Conservation (phyloP, 2,888 invertebrate species). For the Cacoxenus indagator region DNA sequence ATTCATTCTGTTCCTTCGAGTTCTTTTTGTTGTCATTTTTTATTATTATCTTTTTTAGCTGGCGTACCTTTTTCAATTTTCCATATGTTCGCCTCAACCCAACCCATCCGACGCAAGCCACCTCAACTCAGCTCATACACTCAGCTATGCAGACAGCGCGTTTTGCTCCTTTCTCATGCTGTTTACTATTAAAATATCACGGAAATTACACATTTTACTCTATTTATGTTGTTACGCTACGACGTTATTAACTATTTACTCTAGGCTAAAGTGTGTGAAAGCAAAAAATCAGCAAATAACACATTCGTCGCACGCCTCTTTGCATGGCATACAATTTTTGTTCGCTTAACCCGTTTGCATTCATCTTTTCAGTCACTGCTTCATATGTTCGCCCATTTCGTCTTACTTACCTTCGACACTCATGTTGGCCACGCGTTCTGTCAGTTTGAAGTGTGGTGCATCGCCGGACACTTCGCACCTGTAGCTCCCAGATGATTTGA, state of each 20-base stretch:
- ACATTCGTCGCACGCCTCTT: slow-evolving; percentile 11
- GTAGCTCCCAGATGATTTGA: slow-evolving; percentile 72
- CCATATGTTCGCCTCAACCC: background rate
- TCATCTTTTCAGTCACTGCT: background rate
- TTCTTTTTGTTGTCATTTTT: slow-evolving; percentile 15
- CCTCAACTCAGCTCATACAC: slow-evolving; percentile 21
- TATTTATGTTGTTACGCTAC: slow-evolving; percentile 50
- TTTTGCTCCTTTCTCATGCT: slow-evolving; percentile 37
- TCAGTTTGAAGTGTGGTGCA: slow-evolving; percentile 74
- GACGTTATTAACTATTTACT: background rate
- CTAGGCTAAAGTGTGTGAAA: too few relatives aligned
- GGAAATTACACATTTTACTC: slow-evolving; percentile 64
- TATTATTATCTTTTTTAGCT: background rate
- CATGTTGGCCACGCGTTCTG: slow-evolving; percentile 73
- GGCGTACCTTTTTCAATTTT: background rate
- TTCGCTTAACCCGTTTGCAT: slow-evolving; percentile 57
- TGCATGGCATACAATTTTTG: too few relatives aligned
- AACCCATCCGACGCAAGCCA: background rate
- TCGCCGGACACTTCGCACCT: slow-evolving; percentile 76
- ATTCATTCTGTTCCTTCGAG: slow-evolving; percentile 46
- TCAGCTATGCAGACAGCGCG: slow-evolving; percentile 41
- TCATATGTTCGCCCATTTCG: background rate
- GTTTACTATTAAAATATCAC: slow-evolving; percentile 63
- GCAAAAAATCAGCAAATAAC: too few relatives aligned
- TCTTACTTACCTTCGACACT: slow-evolving; percentile 74